Evolutionary conservation across 2,888 invertebrate species (phyloP).

Genomic region (Resseliella maxima): DNA sequence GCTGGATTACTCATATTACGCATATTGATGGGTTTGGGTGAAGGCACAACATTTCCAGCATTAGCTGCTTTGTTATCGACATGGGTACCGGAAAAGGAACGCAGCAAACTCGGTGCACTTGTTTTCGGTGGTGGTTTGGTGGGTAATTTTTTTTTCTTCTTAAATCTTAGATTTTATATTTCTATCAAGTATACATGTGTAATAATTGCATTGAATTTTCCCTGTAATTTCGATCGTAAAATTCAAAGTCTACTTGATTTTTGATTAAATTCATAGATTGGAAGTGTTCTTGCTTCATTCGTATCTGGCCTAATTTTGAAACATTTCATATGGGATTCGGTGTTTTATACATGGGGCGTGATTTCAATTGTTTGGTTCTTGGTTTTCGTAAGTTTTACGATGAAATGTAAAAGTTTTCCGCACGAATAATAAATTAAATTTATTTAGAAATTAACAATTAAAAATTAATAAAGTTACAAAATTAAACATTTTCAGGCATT

Average conservation of each 20-base stretch:
- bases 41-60: slow-evolving; percentile 87
- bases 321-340: slow-evolving; percentile 77
- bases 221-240: neutral
- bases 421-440: too few species aligned
- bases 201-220: neutral
- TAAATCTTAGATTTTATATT: too few species aligned
- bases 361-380: slow-evolving; percentile 80
- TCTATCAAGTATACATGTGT: too few species aligned
- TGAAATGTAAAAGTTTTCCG: neutral
- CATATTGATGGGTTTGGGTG: slow-evolving; percentile 84
- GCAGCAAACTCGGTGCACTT: slow-evolving; percentile 81
- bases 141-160: slow-evolving; percentile 63
- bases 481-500: slow-evolving; percentile 67
- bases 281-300: slow-evolving; percentile 69
- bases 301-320: slow-evolving; percentile 78
- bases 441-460: too few species aligned
- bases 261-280: slow-evolving; percentile 61
- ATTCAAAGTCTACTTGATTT: neutral
- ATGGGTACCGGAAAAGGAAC: slow-evolving; percentile 83
- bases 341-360: slow-evolving; percentile 84
- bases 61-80: slow-evolving; percentile 82
- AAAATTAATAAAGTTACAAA: neutral
- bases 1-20: slow-evolving; percentile 74
- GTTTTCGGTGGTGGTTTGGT: slow-evolving; percentile 84
- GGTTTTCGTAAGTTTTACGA: slow-evolving; percentile 70